Conservation (phyloP, 2,888 invertebrate genomes). For the Dasysyrphus tricinctus region DNA sequence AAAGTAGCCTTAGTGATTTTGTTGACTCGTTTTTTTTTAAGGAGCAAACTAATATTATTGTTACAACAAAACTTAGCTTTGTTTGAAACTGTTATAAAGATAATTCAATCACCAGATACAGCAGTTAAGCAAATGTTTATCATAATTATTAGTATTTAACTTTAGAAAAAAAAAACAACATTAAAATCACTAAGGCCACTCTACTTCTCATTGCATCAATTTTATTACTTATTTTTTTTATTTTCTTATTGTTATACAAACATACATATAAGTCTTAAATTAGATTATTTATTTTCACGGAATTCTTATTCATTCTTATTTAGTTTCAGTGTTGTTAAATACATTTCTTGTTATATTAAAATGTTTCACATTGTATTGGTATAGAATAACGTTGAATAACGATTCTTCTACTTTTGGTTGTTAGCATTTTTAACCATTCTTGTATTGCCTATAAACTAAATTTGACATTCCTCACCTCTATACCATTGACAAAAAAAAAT, state of each 20-base stretch:
- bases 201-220: neutral
- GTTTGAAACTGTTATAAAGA: too few species aligned
- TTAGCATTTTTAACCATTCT: constrained; percentile 25
- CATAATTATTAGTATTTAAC: neutral
- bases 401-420: constrained; percentile 10
- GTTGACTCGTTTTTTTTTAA: too few species aligned
- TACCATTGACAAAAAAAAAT: too few species aligned
- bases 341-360: neutral
- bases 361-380: neutral
- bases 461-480: neutral
- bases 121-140: too few species aligned
- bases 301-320: neutral
- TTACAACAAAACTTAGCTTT: too few species aligned
- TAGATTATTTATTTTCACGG: neutral
- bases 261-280: constrained; percentile 29
- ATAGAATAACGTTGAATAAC: neutral
- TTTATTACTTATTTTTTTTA: neutral
- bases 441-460: neutral
- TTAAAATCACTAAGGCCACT: neutral
- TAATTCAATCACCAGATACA: too few species aligned
- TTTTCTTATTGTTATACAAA: neutral
- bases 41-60: too few species aligned
- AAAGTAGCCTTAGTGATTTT: too few species aligned
- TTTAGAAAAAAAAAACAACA: neutral
- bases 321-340: neutral